phyloP scores from a whole-genome alignment of 2,797 vertebrate species.

The Lutra lutra region DNA sequence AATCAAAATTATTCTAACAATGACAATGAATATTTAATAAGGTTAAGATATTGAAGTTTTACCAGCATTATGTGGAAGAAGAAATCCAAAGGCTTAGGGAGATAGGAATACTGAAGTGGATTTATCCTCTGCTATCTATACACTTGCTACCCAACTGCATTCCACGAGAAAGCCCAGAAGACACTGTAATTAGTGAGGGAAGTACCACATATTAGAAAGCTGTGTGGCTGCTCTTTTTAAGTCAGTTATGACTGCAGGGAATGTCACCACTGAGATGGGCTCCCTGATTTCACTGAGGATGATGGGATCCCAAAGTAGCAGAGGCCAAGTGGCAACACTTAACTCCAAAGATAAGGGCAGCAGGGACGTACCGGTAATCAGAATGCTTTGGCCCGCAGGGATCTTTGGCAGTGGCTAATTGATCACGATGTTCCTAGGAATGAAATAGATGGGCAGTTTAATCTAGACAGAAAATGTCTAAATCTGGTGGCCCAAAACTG shows the following conservation, averaged over 20 bases:
- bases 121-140: not conserved
- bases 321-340: constrained; percentile 10
- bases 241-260: not conserved
- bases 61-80: not conserved
- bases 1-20: not conserved
- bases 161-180: not conserved
- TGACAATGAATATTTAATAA: not conserved
- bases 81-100: not conserved
- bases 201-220: not conserved
- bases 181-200: not conserved
- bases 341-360: constrained; percentile 24
- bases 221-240: not conserved
- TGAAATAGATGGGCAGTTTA: constrained; percentile 58
- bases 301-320: not conserved
- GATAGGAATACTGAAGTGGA: not conserved
- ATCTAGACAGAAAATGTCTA: constrained; percentile 44
- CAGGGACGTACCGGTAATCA: not conserved
- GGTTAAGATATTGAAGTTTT: not conserved
- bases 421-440: constrained; percentile 32
- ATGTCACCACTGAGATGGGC: not conserved
- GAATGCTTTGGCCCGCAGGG: constrained; percentile 8
- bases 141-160: not conserved
- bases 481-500: not conserved
- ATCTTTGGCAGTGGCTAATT: constrained; percentile 49
- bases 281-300: constrained; percentile 8